Base-by-base conservation (phyloP, 2,113 vertebrate species). In the Chamaea fasciata region DNA sequence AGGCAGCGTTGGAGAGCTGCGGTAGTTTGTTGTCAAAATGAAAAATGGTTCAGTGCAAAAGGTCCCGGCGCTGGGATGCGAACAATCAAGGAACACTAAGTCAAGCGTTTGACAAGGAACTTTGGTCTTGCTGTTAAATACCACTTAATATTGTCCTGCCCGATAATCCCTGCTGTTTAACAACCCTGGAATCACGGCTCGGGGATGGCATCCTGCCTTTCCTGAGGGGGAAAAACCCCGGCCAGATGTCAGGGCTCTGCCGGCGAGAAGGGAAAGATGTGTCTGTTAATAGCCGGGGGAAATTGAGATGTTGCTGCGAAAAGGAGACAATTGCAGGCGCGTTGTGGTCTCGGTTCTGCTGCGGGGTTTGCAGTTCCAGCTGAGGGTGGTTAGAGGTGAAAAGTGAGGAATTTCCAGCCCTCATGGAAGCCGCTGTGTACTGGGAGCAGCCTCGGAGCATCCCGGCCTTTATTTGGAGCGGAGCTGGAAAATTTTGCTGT, bases 1-100 rank as follows among this genome's bases (percentile, higher is more conserved):
- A 97, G 95, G 98, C 97, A 97, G 23, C 92, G 9, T 84, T 89
- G 97, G 94, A 97, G 94, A 96, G 96, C 97, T 93, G 84, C 90
- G 93, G 97, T 97, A 97, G 98, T 97, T 97, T 97, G 97, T 97
- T 98, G 98, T 98, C 98, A 98, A 94, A 97, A 98, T 98, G 98
- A 98, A 98, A 98, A 98, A 98, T 98, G 97, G 97, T 93, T 93
- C 96, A n/a, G 97, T 97, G 97, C 97, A 98, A 97, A 98, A 98
- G 98, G 98, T 98, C 98, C 98, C 90, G 37, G 95, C 94, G 94
- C 96, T 94, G 97, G 96, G 97, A 97, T 98, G 98, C 97, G 96
- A 97, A 98, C 97, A 97, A 97, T 97, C 98, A 97, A 97, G 97
- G 94, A 97, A 70, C 93, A 91, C 95, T 97, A 98, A 98, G 97